These are phyloP conservation scores for Craseonycteris thonglongyai DNA, from an alignment of 2,113 vertebrate species.

Conservation along the genomic window DNA sequence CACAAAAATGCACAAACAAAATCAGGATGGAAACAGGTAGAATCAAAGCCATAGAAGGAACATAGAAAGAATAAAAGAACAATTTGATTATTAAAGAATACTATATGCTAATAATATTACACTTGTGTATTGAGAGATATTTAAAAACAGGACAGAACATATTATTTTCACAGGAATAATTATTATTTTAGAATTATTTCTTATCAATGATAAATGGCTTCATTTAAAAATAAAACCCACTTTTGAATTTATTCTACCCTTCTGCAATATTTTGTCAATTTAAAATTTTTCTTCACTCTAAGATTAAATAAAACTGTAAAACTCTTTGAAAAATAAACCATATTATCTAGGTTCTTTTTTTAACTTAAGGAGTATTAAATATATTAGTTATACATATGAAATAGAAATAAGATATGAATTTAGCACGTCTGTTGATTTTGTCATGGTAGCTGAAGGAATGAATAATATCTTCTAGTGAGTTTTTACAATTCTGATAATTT, in stretches of 20 bases:
- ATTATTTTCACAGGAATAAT: not conserved
- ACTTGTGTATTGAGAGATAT: not conserved
- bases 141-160: not conserved
- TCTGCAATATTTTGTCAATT: not conserved
- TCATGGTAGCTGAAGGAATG: not conserved
- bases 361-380: not conserved
- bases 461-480: not conserved
- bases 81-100: not conserved
- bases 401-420: slow-evolving; percentile 21
- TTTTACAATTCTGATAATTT: slow-evolving; percentile 6
- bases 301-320: slow-evolving; percentile 27
- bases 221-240: not conserved
- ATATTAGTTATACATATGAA: not conserved
- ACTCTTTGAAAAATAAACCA: not conserved
- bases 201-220: not conserved
- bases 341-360: not conserved
- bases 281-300: not conserved
- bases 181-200: slow-evolving; percentile 27
- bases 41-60: not conserved
- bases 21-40: not conserved
- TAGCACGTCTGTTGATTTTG: not conserved
- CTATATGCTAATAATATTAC: not conserved
- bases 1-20: not conserved
- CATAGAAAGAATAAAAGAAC: not conserved
- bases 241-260: not conserved